phyloP scores from a whole-genome alignment of 2,888 invertebrate genomes.

The Tubulanus polymorphus region DNA sequence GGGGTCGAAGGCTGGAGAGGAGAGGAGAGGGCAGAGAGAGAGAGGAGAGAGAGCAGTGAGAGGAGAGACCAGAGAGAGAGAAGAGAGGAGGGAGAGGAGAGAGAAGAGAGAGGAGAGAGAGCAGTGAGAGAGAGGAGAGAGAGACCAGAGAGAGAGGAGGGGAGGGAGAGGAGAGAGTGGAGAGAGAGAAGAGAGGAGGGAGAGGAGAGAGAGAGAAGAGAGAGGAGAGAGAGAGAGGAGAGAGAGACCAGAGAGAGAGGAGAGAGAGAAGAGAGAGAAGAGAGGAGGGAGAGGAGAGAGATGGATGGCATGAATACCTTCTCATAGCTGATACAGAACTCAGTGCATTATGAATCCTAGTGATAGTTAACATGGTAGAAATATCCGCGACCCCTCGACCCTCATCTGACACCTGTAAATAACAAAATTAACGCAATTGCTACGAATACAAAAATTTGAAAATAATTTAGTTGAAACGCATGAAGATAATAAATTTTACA shows the following conservation, averaged over 20 bases:
- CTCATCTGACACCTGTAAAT: constrained; percentile 50
- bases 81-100: not conserved
- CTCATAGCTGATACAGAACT: constrained; percentile 54
- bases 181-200: too few relatives aligned
- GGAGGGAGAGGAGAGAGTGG: not conserved
- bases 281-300: too few relatives aligned
- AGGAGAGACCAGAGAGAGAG: too few relatives aligned
- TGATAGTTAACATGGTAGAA: constrained; percentile 58
- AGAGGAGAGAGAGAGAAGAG: not conserved
- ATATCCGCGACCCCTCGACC: constrained; percentile 59
- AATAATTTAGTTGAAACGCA: too few relatives aligned
- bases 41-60: too few relatives aligned
- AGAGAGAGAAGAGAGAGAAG: not conserved
- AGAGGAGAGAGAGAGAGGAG: not conserved
- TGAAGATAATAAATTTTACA: too few relatives aligned
- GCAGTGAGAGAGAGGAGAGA: not conserved
- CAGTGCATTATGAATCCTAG: constrained; percentile 58
- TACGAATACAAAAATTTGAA: too few relatives aligned
- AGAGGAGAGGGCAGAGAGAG: too few relatives aligned
- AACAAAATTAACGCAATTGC: not conserved
- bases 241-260: not conserved
- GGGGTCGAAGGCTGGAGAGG: too few relatives aligned
- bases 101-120: not conserved
- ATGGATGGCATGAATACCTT: too few relatives aligned
- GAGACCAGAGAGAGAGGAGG: not conserved